Evolutionary conservation across 2,888 invertebrate species (phyloP).

Genomic region (Tubulanus polymorphus): DNA sequence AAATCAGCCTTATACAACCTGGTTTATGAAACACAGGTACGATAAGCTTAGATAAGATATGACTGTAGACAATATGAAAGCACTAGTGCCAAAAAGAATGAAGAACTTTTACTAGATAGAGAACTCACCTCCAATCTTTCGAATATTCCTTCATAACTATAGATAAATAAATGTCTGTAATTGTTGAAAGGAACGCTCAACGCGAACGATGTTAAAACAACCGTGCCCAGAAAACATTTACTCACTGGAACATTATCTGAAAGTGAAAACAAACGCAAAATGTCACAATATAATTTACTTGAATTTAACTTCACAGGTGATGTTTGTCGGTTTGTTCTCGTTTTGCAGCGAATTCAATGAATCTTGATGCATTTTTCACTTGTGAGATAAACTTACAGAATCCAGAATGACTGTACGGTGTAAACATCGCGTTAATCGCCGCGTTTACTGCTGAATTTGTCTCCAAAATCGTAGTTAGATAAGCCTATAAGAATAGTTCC

Average conservation of each 20-base stretch:
- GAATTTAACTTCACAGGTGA: neutral
- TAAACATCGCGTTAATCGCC: neutral
- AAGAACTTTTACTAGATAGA: neutral
- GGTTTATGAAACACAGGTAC: too few species aligned
- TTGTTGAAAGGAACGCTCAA: slow-evolving; percentile 55
- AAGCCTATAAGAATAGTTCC: too few species aligned
- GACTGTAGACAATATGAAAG: neutral
- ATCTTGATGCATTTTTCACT: neutral
- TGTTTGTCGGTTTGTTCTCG: neutral
- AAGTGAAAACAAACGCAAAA: slow-evolving; percentile 19
- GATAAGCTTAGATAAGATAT: neutral
- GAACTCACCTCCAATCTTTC: slow-evolving; percentile 44
- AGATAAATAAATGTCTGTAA: slow-evolving; percentile 51
- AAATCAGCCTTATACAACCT: too few species aligned
- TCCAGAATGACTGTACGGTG: slow-evolving; percentile 11
- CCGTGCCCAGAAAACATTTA: slow-evolving; percentile 55
- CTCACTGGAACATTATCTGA: slow-evolving; percentile 57
- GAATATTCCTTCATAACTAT: slow-evolving; percentile 53
- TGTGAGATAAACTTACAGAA: slow-evolving; percentile 28
- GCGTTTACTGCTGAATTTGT: too few species aligned
- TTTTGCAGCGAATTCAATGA: neutral
- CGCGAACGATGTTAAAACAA: slow-evolving; percentile 55
- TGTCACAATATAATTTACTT: neutral
- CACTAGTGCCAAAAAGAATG: neutral
- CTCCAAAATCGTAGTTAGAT: too few species aligned